A percentile compares a stretch with the other conserved stretches of the same genome.
phyloP scores from a whole-genome alignment of 2,888 invertebrate genomes.

The Melinaea menophilus region DNA sequence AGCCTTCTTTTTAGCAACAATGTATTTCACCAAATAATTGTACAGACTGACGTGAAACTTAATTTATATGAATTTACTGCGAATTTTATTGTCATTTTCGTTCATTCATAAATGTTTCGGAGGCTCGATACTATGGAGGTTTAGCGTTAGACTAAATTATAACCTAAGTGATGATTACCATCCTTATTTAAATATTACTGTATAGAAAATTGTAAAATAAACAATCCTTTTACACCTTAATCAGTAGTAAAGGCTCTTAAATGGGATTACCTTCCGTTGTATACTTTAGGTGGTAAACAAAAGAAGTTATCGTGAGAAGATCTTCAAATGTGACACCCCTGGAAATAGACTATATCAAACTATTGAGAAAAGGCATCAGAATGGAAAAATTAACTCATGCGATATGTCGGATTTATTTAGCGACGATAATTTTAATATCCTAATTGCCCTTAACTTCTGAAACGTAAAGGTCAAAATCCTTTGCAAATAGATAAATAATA shows the following conservation, averaged over 20 bases:
- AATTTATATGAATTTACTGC: constrained; percentile 8
- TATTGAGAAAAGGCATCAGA: constrained; percentile 67
- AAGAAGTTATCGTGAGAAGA: constrained; percentile 52
- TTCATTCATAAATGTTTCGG: constrained; percentile 1
- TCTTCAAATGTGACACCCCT: constrained; percentile 45
- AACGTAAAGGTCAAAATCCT: constrained; percentile 38
- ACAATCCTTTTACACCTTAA: background rate
- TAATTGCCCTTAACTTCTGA: constrained; percentile 8
- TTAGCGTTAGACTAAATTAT: background rate
- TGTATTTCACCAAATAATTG: constrained; percentile 18
- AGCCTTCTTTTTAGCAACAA: constrained; percentile 20
- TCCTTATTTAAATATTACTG: background rate
- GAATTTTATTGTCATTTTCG: constrained; percentile 3
- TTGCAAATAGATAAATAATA: constrained; percentile 16
- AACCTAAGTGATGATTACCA: background rate
- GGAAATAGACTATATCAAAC: constrained; percentile 50
- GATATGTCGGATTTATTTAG: constrained; percentile 50
- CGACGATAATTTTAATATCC: constrained; percentile 14
- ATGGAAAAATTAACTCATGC: constrained; percentile 71
- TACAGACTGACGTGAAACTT: constrained; percentile 9
- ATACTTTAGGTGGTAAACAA: constrained; percentile 12
- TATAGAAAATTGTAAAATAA: background rate
- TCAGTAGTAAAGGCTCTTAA: constrained; percentile 7
- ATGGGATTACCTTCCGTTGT: constrained; percentile 10
- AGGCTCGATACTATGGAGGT: background rate